These are phyloP conservation scores for Arion vulgaris DNA, from an alignment of 1,140 invertebrate genomes.

Conservation along the genomic window DNA sequence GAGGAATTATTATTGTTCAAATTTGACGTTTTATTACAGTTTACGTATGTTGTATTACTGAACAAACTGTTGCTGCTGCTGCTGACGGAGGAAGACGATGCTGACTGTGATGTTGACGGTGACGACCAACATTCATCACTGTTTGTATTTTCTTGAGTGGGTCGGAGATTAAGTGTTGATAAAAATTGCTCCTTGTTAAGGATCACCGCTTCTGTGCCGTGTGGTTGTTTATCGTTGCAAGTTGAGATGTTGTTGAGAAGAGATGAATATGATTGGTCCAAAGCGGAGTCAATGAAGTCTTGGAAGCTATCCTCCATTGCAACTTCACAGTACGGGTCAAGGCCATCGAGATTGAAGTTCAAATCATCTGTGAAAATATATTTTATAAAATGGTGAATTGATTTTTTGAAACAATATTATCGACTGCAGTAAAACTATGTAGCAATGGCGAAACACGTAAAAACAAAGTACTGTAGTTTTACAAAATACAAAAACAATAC, in stretches of 20 bases:
- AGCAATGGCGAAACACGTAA: too few relatives aligned
- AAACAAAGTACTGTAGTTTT: too few relatives aligned
- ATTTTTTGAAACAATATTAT: too few relatives aligned
- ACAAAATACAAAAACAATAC: too few relatives aligned
- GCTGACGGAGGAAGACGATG: background rate
- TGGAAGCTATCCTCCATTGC: constrained; percentile 23
- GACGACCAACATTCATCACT: background rate
- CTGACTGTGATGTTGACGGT: background rate
- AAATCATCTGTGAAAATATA: constrained; percentile 1
- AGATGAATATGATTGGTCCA: background rate
- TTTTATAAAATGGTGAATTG: background rate
- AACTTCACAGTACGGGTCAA: constrained; percentile 13
- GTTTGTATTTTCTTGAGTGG: background rate
- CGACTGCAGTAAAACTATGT: too few relatives aligned
- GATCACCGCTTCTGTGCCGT: background rate
- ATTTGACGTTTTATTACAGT: background rate
- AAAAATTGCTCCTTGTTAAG: constrained; percentile 15
- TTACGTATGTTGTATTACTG: background rate
- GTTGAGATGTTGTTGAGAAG: background rate
- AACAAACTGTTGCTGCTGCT: background rate
- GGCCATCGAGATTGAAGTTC: constrained; percentile 4
- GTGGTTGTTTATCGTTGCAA: background rate
- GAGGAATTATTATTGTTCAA: background rate
- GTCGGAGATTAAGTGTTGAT: background rate
- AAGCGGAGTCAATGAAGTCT: constrained; percentile 21